Conservation (phyloP, 1,140 invertebrate species). For the Cyrtorhinus lividipennis region DNA sequence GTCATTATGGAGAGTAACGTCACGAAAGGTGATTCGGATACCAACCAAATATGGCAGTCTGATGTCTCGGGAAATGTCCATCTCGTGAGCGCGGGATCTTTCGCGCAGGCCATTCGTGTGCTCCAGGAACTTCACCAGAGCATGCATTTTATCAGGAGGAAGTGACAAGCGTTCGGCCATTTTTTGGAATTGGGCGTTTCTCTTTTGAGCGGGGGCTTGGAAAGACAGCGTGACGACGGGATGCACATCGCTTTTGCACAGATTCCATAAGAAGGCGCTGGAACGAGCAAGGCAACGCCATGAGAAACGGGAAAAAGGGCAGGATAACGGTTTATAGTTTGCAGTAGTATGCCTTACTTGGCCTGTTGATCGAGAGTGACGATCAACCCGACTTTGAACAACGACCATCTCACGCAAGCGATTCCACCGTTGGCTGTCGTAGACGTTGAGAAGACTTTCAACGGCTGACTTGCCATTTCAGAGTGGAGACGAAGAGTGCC, state of each 20-base stretch:
- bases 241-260: neutral
- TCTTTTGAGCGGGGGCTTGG: neutral
- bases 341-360: too few relatives aligned
- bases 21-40: neutral
- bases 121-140: neutral
- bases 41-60: neutral
- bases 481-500: slow-evolving; percentile 5
- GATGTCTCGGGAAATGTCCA: neutral
- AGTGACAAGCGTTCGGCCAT: too few relatives aligned
- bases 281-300: too few relatives aligned
- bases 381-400: neutral
- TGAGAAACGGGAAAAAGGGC: too few relatives aligned
- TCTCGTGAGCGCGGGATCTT: neutral
- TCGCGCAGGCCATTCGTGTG: neutral
- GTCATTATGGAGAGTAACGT: neutral
- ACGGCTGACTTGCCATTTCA: neutral
- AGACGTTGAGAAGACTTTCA: neutral
- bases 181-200: neutral
- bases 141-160: too few relatives aligned
- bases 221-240: neutral
- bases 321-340: neutral
- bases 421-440: neutral
- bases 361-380: neutral
- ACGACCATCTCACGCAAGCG: neutral
- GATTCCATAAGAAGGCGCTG: neutral